Conservation (phyloP, 2,797 vertebrate species). For the Gastrophryne carolinensis region DNA sequence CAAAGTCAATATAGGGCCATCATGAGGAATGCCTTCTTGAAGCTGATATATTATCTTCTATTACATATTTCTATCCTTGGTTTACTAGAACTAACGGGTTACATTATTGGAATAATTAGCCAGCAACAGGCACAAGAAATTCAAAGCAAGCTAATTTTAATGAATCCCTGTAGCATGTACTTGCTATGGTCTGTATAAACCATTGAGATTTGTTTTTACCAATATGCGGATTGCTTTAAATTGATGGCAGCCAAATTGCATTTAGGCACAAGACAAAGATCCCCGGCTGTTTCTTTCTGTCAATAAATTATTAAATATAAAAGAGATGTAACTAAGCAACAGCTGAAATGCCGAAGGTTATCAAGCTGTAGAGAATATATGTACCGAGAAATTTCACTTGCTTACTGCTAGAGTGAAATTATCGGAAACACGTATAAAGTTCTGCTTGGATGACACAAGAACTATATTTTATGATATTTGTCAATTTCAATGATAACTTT, state of each 20-base stretch:
- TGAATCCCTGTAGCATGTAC: too few relatives aligned
- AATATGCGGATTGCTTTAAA: background rate
- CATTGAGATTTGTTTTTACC: background rate
- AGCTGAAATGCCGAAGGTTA: background rate
- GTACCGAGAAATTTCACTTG: background rate
- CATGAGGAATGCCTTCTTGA: too few relatives aligned
- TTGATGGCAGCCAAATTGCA: slow-evolving; percentile 5
- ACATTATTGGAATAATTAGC: too few relatives aligned
- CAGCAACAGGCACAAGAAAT: too few relatives aligned
- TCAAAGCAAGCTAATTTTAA: too few relatives aligned
- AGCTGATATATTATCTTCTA: too few relatives aligned
- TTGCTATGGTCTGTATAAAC: too few relatives aligned
- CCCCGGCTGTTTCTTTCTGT: background rate
- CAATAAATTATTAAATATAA: slow-evolving; percentile 22
- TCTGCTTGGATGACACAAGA: background rate
- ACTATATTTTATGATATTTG: background rate
- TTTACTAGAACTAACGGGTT: too few relatives aligned
- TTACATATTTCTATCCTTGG: too few relatives aligned
- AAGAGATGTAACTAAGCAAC: slow-evolving; percentile 31
- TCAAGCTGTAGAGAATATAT: background rate
- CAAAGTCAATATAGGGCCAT: too few relatives aligned
- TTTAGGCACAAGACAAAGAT: background rate
- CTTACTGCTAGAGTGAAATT: background rate
- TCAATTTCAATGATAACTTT: background rate
- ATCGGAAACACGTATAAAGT: too few relatives aligned